Evolutionary conservation across 2,113 vertebrate species (phyloP).

Genomic region (Mixornis gularis): DNA sequence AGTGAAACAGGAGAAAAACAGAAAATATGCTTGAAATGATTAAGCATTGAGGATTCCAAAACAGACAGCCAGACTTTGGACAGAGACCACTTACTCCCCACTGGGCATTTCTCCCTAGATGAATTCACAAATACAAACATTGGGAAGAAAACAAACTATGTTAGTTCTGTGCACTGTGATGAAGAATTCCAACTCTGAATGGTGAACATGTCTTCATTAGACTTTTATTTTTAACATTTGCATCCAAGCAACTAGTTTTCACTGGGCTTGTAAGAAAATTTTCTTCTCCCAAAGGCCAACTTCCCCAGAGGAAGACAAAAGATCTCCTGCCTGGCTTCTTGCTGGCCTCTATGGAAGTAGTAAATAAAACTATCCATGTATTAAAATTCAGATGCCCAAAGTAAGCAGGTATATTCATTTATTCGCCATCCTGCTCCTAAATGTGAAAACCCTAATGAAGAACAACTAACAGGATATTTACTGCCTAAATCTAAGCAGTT

Average conservation of each 20-base stretch:
- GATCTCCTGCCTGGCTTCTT: neutral
- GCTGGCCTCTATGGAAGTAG: neutral
- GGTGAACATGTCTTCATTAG: neutral
- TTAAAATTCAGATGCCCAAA: neutral
- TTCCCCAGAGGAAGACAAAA: neutral
- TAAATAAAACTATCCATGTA: neutral
- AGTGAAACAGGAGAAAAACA: neutral
- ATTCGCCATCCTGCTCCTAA: neutral
- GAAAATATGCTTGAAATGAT: neutral
- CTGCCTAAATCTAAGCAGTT: neutral
- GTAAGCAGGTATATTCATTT: neutral
- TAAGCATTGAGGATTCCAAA: neutral
- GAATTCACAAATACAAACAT: neutral
- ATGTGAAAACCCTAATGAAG: neutral
- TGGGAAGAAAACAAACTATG: neutral
- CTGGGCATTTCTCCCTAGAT: neutral
- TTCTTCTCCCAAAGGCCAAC: neutral
- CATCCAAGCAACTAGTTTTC: neutral
- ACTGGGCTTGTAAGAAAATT: neutral
- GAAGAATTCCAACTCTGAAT: neutral
- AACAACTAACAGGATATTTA: neutral
- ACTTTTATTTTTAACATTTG: neutral
- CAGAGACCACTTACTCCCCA: neutral
- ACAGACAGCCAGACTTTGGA: neutral
- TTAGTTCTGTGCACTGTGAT: neutral